Evolutionary conservation across 2,888 invertebrate genomes (phyloP).

Genomic region (Lasioglossum villosulum): DNA sequence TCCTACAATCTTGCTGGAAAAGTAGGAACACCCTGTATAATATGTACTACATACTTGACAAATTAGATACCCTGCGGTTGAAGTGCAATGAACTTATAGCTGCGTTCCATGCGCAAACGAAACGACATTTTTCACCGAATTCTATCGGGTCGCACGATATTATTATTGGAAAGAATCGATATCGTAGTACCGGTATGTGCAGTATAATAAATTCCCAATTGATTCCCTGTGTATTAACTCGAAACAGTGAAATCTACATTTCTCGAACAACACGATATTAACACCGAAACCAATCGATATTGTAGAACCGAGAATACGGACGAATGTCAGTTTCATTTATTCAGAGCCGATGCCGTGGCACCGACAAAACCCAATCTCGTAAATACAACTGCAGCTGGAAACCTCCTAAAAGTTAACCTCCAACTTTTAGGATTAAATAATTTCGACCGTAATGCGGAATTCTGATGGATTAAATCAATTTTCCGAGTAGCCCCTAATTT

Average conservation of each 20-base stretch:
- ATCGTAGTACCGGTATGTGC: not conserved
- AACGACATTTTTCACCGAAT: not conserved
- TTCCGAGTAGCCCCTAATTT: too few relatives aligned
- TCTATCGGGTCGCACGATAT: not conserved
- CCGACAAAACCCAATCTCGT: not conserved
- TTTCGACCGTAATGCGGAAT: too few relatives aligned
- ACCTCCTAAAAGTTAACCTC: too few relatives aligned
- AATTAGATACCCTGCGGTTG: not conserved
- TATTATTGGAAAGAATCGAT: constrained; percentile 15
- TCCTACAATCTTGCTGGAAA: too few relatives aligned
- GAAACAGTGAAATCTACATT: not conserved
- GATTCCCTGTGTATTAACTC: not conserved
- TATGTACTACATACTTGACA: not conserved
- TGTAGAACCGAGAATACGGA: not conserved
- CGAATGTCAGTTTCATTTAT: not conserved
- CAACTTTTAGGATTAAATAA: too few relatives aligned
- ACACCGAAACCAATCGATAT: constrained; percentile 11
- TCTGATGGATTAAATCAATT: too few relatives aligned
- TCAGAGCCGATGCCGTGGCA: not conserved
- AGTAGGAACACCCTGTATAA: too few relatives aligned
- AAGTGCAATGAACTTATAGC: not conserved
- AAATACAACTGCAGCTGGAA: not conserved
- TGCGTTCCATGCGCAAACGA: not conserved
- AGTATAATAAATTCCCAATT: not conserved
- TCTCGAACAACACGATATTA: constrained; percentile 12